Evolutionary conservation across 2,797 vertebrate genomes (phyloP), one percentile per base, ranked within the genome.

Genomic region (Liasis olivaceus): DNA sequence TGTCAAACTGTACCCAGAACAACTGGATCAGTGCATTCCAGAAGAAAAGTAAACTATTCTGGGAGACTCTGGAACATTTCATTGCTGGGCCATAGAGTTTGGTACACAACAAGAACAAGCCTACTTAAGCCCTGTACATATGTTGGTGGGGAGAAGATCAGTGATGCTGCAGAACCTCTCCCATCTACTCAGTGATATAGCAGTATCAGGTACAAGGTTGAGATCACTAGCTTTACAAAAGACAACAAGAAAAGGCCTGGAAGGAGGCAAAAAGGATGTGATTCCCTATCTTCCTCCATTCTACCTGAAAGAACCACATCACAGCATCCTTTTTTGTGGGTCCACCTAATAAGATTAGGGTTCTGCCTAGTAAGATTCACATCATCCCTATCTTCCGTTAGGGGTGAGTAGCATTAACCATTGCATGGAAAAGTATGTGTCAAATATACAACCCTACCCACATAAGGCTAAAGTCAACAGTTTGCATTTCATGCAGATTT

Each of bases 401-500:
- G n/a, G 31, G 81, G 0, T n/a, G 72, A 17, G 72, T 31, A 58
- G 20, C 59, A 62, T 51, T 64, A 87, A 26, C 6, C 59, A 31
- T 42, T 9, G n/a, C n/a, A 87, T 56, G 86, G 5, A 56, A 88
- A 58, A 88, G 1, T 20, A 64, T 4, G 24, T 28, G 5, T 47
- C 69, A 88, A 84, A 90, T 81, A 56, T 28, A 84, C 13, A 47
- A 88, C 47, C 59, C n/a, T 20, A n/a, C n/a, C 58, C 14, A 47
- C 17, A 81, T 12, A 90, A 17, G 26, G n/a, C 51, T 0, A 0
- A 4, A 0, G 0, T 93, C 60, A 84, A 54, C 31, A 31, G 24
- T 42, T 5, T 86, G 22, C 87, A 87, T 77, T 58, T 93, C 2
- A 14, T 24, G 3, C 94, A 87, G n/a, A 17, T 15, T 7, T 85